These are phyloP conservation scores for Hippoglossus hippoglossus DNA, from an alignment of 2,797 vertebrate species.

Conservation along the genomic window DNA sequence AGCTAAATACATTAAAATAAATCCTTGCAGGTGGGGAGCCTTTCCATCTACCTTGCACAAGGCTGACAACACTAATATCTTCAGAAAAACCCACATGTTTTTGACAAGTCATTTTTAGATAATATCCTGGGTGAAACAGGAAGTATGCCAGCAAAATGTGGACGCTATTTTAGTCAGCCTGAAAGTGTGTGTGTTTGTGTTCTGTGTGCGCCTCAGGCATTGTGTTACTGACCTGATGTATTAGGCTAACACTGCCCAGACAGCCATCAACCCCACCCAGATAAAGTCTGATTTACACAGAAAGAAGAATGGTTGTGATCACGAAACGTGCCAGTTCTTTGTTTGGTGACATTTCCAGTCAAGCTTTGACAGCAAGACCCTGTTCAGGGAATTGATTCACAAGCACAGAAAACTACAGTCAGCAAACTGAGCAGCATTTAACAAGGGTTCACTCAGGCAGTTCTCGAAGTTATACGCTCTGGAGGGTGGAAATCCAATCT, in stretches of 20 bases:
- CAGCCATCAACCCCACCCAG: background rate
- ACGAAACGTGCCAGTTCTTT: background rate
- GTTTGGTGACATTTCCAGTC: background rate
- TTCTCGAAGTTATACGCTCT: too few species aligned
- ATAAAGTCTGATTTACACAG: constrained; percentile 7
- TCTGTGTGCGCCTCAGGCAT: constrained; percentile 27
- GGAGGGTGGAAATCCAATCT: too few species aligned
- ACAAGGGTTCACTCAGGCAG: background rate
- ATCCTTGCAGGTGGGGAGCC: too few species aligned
- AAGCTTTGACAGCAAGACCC: constrained; percentile 19
- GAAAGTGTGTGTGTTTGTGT: background rate
- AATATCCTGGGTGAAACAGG: constrained; percentile 14
- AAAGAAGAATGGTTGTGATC: constrained; percentile 15
- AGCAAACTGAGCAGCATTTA: constrained; percentile 19
- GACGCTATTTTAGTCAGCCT: background rate
- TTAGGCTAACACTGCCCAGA: constrained; percentile 59
- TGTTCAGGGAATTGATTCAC: constrained; percentile 1
- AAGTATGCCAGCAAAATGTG: background rate
- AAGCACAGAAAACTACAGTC: background rate
- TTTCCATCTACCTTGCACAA: too few species aligned
- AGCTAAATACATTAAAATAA: too few species aligned
- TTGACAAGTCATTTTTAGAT: constrained; percentile 2
- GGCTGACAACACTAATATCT: background rate
- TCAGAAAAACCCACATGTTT: background rate
- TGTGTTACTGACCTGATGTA: constrained; percentile 43